Evolutionary conservation across 2,113 vertebrate genomes (phyloP).

Genomic region (Alethe castanea): DNA sequence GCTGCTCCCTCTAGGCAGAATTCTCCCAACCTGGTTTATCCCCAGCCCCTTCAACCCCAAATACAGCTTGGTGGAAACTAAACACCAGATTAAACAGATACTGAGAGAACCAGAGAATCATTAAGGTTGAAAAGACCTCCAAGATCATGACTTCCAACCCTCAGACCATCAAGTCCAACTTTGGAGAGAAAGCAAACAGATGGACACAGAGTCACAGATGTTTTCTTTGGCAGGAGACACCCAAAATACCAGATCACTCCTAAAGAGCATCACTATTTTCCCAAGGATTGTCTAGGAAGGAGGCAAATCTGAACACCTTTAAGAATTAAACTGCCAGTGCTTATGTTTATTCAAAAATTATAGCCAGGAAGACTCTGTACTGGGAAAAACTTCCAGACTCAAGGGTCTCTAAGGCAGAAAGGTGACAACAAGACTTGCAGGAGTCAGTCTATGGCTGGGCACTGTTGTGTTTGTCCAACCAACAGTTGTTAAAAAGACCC

Average conservation of each 20-base stretch:
- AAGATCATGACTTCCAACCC: neutral
- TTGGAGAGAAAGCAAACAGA: neutral
- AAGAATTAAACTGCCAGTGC: neutral
- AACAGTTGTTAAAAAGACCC: neutral
- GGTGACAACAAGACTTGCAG: neutral
- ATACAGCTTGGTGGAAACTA: neutral
- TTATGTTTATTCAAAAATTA: neutral
- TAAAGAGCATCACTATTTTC: neutral
- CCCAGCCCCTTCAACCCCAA: neutral
- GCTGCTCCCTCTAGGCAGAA: neutral
- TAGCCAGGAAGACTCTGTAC: neutral
- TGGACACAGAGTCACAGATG: rapidly evolving
- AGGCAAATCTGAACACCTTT: neutral
- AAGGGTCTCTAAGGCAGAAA: neutral
- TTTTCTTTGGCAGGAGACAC: neutral
- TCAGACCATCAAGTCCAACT: neutral
- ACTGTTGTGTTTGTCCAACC: neutral
- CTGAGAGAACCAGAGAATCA: neutral
- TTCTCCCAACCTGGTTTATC: neutral
- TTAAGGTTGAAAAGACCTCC: neutral
- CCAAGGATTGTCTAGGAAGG: neutral
- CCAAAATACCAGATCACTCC: neutral
- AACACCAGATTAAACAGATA: neutral
- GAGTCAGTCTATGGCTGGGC: neutral
- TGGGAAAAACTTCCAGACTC: neutral